Percentiles rank a stretch among this genome's conserved stretches.
phyloP scores from a whole-genome alignment of 2,113 vertebrate species.

The Daubentonia madagascariensis region DNA sequence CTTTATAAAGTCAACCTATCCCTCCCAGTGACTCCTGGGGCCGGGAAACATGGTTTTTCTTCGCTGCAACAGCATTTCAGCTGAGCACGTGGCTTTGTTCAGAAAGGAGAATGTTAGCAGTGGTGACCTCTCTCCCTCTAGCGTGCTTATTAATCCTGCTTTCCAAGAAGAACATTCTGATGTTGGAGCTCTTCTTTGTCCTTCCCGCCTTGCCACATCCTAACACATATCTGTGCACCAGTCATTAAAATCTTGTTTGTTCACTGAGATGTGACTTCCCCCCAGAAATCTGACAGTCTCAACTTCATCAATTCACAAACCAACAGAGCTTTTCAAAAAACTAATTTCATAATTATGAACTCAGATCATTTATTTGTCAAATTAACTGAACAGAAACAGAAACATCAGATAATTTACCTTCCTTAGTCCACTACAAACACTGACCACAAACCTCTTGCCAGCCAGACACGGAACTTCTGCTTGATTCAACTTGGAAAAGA shows the following conservation, averaged over 20 bases:
- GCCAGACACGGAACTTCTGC: neutral
- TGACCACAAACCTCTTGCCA: neutral
- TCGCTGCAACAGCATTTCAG: fast-evolving
- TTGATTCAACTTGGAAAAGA: neutral
- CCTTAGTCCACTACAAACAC: neutral
- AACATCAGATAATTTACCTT: neutral
- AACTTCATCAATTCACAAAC: slow-evolving; percentile 58
- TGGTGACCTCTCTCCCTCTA: neutral
- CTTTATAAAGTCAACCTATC: neutral
- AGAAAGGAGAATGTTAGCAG: neutral
- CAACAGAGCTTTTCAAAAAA: slow-evolving; percentile 56
- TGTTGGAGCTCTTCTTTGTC: neutral
- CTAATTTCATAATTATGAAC: slow-evolving; percentile 60
- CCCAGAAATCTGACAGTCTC: slow-evolving; percentile 40
- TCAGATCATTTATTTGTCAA: slow-evolving; percentile 63
- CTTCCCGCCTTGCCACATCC: neutral
- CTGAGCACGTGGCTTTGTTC: fast-evolving
- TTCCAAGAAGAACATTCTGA: neutral
- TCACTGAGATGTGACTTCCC: slow-evolving; percentile 57
- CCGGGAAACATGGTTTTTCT: neutral
- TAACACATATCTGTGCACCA: neutral
- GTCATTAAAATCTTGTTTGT: slow-evolving; percentile 46
- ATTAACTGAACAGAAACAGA: slow-evolving; percentile 47
- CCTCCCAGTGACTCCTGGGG: neutral
- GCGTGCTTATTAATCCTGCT: too few species aligned